A percentile compares a stretch with the other conserved stretches of the same genome.
Conservation (phyloP, 2,113 vertebrate species). For the Sander lucioperca region DNA sequence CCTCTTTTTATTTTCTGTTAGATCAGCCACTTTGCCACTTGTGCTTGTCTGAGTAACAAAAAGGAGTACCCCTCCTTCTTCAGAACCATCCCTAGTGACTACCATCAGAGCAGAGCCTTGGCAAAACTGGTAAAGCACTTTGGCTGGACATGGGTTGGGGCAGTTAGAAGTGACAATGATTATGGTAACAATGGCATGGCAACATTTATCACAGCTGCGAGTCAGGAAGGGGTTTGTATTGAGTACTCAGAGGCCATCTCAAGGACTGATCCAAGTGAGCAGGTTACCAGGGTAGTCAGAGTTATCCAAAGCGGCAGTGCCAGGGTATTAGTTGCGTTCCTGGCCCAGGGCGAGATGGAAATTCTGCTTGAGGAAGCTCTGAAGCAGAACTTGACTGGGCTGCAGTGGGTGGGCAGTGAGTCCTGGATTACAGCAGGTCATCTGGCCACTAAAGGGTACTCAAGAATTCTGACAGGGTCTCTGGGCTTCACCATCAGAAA, state of each 20-base stretch:
- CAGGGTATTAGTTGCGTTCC: conserved; percentile 83
- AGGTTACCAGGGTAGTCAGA: conserved; percentile 72
- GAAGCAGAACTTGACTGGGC: conserved; percentile 79
- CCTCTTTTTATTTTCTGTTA: conserved; percentile 38
- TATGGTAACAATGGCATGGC: conserved; percentile 85
- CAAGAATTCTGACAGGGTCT: conserved; percentile 76
- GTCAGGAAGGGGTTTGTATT: conserved; percentile 79
- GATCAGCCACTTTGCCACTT: conserved; percentile 87
- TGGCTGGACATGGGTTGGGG: conserved; percentile 85
- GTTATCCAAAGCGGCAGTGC: conserved; percentile 74
- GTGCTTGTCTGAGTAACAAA: conserved; percentile 84
- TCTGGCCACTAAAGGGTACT: conserved; percentile 65
- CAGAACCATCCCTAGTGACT: conserved; percentile 87
- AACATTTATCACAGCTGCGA: conserved; percentile 79
- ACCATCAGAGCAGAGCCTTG: conserved; percentile 83
- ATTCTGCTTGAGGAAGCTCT: conserved; percentile 80
- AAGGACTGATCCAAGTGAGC: conserved; percentile 73
- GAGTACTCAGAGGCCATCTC: conserved; percentile 84
- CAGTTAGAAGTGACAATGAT: conserved; percentile 84
- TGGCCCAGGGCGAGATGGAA: conserved; percentile 79
- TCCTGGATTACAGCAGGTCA: conserved; percentile 83
- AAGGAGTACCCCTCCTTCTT: conserved; percentile 83
- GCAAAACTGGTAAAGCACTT: conserved; percentile 83
- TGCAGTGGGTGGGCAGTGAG: conserved; percentile 86
- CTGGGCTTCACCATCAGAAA: conserved; percentile 82